Evolutionary conservation across 2,113 vertebrate species (phyloP), one percentile per base, ranked within the genome.

Genomic region (Thamnaconus septentrionalis): DNA sequence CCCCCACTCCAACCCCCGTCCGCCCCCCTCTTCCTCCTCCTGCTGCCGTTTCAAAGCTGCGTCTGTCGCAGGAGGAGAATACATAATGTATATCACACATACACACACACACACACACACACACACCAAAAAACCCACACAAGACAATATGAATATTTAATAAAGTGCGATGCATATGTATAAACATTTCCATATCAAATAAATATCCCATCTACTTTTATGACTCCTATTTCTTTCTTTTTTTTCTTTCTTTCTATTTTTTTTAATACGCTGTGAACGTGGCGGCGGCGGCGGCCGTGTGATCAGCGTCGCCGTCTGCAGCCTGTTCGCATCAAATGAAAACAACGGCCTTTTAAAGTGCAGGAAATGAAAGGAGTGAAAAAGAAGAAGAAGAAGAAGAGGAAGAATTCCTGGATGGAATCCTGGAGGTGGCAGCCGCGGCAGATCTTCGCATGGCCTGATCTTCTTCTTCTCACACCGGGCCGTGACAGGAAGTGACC

Each of bases 181-280:
- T 86, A 82, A 84, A 81, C 56, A 90, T 91, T 90, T 85, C 83
- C 85, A 90, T 85, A 85, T 90, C 87, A 91, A 89, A 91, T 88
- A 91, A 86, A 91, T 85, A 83, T 76, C 71, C 72, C 74, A 71
- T 84, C 79, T 78, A 59, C 70, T 86, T 80, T 81, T 76, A 75
- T 73, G 69, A 73, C 59, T 68, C 8, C 40, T 9, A 45, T 61
- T 56, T 71, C 82, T 80, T 78, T 66, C 57, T 85, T 52, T 71
- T 4, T 12, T 12, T 52, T 69, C 86, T 85, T 66, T 63, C 78
- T 66, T 67, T 52, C 11, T 53, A n/a, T n/a, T n/a, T n/a, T n/a
- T n/a, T n/a, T n/a, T n/a, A n/a, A 63, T 42, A 8, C 49, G 74
- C 69, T 3, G 46, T 40, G 18, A 66, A 41, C 41, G 18, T 4